Conservation (phyloP, 2,888 invertebrate species). For the Noctuana brunneofusca region DNA sequence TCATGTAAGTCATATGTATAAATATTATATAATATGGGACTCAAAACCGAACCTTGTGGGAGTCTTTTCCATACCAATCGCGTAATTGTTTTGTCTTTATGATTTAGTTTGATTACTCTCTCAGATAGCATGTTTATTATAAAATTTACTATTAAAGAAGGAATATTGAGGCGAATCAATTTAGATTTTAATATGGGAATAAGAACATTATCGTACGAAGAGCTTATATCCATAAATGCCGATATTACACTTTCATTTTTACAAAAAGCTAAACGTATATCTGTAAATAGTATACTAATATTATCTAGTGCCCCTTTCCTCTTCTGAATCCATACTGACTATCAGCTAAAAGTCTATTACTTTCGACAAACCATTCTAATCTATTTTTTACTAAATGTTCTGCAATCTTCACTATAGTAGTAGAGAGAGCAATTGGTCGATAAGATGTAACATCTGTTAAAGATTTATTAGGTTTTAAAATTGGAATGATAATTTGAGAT, state of each 20-base stretch:
- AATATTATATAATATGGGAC: constrained; percentile 1
- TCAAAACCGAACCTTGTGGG: neutral
- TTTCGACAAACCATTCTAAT: neutral
- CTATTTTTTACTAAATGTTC: neutral
- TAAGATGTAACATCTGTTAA: neutral
- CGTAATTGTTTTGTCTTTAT: neutral
- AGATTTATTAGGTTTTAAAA: neutral
- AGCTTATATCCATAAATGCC: neutral
- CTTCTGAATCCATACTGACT: constrained; percentile 1
- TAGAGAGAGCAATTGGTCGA: neutral
- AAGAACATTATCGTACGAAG: neutral
- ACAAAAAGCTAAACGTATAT: neutral
- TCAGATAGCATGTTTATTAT: neutral
- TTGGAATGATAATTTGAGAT: neutral
- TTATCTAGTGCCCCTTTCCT: neutral
- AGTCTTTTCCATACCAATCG: neutral
- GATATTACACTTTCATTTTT: constrained; percentile 4
- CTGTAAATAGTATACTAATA: neutral
- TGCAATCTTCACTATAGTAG: neutral
- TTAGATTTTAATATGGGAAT: neutral
- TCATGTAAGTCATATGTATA: neutral
- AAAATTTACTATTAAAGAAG: neutral
- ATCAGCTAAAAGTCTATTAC: neutral
- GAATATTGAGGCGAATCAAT: neutral
- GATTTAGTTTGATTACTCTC: neutral